These are phyloP conservation scores for Ivindomyrus marchei DNA, from an alignment of 2,113 vertebrate species.

Conservation along the genomic window DNA sequence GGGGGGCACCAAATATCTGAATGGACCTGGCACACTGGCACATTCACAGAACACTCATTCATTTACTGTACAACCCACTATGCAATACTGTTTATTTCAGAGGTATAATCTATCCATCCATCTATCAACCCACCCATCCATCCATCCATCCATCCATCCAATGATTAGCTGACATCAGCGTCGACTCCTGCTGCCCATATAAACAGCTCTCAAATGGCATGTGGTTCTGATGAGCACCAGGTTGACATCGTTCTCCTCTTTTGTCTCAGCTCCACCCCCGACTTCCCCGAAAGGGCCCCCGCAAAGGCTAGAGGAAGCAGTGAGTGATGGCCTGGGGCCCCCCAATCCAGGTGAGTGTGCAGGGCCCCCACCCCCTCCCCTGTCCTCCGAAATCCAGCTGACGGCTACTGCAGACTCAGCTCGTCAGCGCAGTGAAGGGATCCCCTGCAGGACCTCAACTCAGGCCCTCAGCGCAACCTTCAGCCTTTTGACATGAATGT, in stretches of 20 bases:
- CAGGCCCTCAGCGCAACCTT: neutral
- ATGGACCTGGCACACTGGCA: neutral
- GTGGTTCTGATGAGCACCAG: neutral
- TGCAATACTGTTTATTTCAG: neutral
- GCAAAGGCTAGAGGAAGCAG: too few species aligned
- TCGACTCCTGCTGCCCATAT: neutral
- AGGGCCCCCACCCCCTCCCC: neutral
- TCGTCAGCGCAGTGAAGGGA: neutral
- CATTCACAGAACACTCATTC: neutral
- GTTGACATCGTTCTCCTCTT: neutral
- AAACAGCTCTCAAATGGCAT: neutral
- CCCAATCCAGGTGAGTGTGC: conserved; percentile 12
- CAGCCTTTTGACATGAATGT: neutral
- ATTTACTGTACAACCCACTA: neutral
- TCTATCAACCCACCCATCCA: neutral
- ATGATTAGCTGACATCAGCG: neutral
- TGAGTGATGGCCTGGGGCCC: neutral
- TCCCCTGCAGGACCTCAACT: neutral
- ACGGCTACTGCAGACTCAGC: neutral
- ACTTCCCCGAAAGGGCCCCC: neutral
- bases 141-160: neutral
- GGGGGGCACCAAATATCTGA: neutral
- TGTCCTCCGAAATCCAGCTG: neutral
- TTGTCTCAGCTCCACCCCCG: neutral
- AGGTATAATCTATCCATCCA: neutral